These are phyloP conservation scores for Crotophaga sulcirostris DNA, from an alignment of 2,113 vertebrate genomes.

Conservation along the genomic window DNA sequence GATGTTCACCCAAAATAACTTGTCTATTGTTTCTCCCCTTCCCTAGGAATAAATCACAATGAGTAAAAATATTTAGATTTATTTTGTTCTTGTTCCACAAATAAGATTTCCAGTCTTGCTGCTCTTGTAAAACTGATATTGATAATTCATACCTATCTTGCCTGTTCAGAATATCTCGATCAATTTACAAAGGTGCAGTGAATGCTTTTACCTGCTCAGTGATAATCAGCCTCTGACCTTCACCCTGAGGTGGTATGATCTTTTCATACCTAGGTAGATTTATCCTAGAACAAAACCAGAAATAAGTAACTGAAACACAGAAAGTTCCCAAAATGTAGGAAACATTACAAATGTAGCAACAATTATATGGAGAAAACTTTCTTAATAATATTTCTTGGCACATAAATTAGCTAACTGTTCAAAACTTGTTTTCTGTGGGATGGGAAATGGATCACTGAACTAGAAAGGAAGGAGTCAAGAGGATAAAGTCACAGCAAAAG, in stretches of 20 bases:
- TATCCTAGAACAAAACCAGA: conserved; percentile 77
- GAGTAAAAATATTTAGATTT: not conserved
- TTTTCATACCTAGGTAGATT: conserved; percentile 86
- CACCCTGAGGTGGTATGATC: conserved; percentile 80
- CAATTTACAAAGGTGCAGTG: not conserved
- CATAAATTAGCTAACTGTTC: not conserved
- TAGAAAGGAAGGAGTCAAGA: not conserved
- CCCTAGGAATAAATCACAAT: not conserved
- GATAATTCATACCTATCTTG: not conserved
- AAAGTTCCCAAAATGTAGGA: not conserved
- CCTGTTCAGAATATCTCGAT: not conserved
- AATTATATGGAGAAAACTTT: not conserved
- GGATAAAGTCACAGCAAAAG: not conserved
- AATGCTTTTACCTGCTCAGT: conserved; percentile 86
- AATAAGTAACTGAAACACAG: not conserved
- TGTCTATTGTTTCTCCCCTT: not conserved
- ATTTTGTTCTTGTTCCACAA: not conserved
- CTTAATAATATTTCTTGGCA: not conserved
- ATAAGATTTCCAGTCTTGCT: not conserved
- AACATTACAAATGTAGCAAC: not conserved
- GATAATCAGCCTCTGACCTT: conserved; percentile 86
- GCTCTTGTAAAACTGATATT: not conserved
- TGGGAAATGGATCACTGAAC: not conserved
- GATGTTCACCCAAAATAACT: not conserved
- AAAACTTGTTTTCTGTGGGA: not conserved